These are phyloP conservation scores for Pseudopipra pipra DNA, from an alignment of 2,113 vertebrate species.

Conservation along the genomic window DNA sequence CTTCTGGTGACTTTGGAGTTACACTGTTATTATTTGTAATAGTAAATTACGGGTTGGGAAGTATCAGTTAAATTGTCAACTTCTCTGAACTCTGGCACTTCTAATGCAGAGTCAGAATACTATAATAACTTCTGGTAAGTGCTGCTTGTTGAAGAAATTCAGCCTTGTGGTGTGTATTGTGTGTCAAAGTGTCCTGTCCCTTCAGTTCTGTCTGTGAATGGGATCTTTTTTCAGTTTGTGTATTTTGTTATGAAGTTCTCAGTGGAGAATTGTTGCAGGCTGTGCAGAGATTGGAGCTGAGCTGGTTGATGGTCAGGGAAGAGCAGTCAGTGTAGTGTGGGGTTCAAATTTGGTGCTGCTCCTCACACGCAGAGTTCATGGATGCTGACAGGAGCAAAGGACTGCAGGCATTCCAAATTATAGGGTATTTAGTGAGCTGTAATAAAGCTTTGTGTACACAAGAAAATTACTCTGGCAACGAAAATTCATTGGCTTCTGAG, in stretches of 20 bases:
- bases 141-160: conserved; percentile 2
- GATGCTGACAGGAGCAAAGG: background rate
- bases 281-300: background rate
- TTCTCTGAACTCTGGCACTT: conserved; percentile 38
- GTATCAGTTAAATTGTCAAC: conserved; percentile 46
- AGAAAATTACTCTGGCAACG: background rate
- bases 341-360: background rate
- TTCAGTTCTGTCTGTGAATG: background rate
- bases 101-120: background rate
- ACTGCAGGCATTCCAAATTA: background rate
- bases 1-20: background rate
- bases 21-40: background rate
- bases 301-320: background rate
- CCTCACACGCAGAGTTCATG: background rate
- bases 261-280: background rate
- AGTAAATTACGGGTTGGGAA: conserved; percentile 28
- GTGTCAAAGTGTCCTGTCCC: background rate
- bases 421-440: background rate
- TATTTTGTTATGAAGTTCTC: background rate
- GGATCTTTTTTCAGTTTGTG: background rate
- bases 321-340: background rate
- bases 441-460: background rate
- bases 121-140: background rate
- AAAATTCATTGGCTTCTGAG: conserved; percentile 9
- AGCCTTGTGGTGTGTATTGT: background rate